phyloP scores from a whole-genome alignment of 2,888 invertebrate genomes.

The Drosophila anomalata region DNA sequence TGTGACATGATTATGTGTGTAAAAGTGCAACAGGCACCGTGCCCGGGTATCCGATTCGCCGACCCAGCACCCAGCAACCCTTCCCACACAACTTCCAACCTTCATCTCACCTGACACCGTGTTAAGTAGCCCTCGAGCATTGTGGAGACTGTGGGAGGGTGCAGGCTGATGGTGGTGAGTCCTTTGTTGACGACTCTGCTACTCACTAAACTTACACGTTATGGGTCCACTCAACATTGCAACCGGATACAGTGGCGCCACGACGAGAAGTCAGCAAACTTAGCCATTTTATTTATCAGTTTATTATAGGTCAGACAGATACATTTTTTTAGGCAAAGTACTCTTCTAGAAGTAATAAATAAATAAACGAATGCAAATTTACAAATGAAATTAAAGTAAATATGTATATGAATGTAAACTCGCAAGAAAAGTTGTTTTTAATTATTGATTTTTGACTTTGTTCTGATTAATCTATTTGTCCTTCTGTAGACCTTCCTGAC shows the following conservation, averaged over 20 bases:
- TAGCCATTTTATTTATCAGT: slow-evolving; percentile 13
- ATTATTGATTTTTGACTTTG: no score
- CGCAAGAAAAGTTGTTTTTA: no score
- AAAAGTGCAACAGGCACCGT: slow-evolving; percentile 72
- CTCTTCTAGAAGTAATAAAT: no score
- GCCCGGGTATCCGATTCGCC: slow-evolving; percentile 34
- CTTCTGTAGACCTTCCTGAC: no score
- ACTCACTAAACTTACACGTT: slow-evolving; percentile 38
- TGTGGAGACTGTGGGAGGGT: slow-evolving; percentile 11
- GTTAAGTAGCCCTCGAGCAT: slow-evolving; percentile 44
- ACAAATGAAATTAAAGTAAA: no score
- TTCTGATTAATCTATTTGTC: no score
- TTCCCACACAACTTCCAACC: slow-evolving; percentile 17
- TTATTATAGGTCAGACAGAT: background rate
- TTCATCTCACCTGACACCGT: slow-evolving; percentile 31
- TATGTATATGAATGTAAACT: no score
- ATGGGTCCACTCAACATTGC: slow-evolving; percentile 16
- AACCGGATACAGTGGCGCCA: slow-evolving; percentile 20
- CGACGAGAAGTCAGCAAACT: slow-evolving; percentile 15
- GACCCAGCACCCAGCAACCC: slow-evolving; percentile 12
- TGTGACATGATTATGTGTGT: slow-evolving; percentile 80
- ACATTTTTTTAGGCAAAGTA: background rate
- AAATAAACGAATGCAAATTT: no score
- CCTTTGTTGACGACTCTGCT: slow-evolving; percentile 56
- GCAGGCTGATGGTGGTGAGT: slow-evolving; percentile 39